Conservation (phyloP, 1,140 invertebrate genomes). For the Pogonomyrmex californicus region DNA sequence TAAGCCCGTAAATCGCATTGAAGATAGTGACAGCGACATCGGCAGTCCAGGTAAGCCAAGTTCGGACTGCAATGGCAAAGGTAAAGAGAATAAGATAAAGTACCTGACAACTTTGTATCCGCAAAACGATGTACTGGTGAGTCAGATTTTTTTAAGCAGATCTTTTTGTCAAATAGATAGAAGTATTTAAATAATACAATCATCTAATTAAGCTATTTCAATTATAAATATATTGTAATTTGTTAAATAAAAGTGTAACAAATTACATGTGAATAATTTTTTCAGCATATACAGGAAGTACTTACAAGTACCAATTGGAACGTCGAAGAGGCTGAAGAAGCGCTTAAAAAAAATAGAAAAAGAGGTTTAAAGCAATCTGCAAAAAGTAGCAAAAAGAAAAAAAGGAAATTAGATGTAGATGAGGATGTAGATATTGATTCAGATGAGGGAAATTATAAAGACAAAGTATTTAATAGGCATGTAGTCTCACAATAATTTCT, state of each 20-base stretch:
- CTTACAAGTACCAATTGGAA: constrained; percentile 80
- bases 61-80: constrained; percentile 75
- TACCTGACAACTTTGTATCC: constrained; percentile 80
- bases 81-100: constrained; percentile 80
- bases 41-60: constrained; percentile 74
- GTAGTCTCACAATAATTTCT: constrained; percentile 5
- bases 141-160: neutral
- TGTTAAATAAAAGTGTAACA: neutral
- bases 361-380: constrained; percentile 67
- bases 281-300: constrained; percentile 77
- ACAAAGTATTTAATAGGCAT: constrained; percentile 85
- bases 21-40: constrained; percentile 83
- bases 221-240: neutral
- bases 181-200: constrained; percentile 31
- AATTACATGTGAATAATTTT: constrained; percentile 22
- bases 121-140: constrained; percentile 74
- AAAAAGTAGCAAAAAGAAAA: constrained; percentile 74
- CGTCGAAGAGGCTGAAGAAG: constrained; percentile 76
- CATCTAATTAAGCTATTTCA: neutral
- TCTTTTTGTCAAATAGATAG: neutral
- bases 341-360: constrained; percentile 70
- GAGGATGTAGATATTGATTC: constrained; percentile 83
- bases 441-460: constrained; percentile 81
- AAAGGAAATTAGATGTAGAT: constrained; percentile 78
- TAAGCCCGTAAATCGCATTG: constrained; percentile 82